Evolutionary conservation across 2,797 vertebrate species (phyloP).

Genomic region (Spheniscus humboldti): DNA sequence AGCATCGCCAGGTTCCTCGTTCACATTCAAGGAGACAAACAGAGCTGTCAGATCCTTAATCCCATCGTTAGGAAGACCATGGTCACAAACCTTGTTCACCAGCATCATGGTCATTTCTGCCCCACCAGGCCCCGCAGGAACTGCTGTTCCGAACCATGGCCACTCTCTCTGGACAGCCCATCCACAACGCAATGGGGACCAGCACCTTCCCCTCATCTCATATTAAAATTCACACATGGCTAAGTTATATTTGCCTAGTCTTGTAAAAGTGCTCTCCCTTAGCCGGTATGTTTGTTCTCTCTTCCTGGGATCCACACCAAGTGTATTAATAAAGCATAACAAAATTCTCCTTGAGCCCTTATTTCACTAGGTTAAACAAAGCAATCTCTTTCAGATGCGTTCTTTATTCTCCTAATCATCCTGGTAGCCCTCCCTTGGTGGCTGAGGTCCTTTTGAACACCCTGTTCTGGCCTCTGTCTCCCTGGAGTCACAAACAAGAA

Average conservation of each 20-base stretch:
- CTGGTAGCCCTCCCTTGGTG: fast-evolving
- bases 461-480: fast-evolving
- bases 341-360: neutral
- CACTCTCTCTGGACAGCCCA: neutral
- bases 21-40: fast-evolving
- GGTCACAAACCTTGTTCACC: neutral
- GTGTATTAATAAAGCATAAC: neutral
- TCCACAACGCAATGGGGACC: fast-evolving
- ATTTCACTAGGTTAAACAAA: neutral
- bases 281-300: fast-evolving
- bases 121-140: fast-evolving
- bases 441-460: neutral
- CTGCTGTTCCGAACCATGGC: fast-evolving
- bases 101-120: fast-evolving
- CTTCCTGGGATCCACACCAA: neutral
- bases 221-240: too few species aligned
- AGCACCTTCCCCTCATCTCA: too few species aligned
- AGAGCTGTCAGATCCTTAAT: neutral
- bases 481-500: too few species aligned
- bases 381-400: neutral
- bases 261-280: neutral
- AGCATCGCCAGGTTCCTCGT: fast-evolving
- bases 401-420: neutral
- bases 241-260: neutral
- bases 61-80: fast-evolving